Evolutionary conservation across 2,888 invertebrate genomes (phyloP).

Genomic region (Plebejus melissa): DNA sequence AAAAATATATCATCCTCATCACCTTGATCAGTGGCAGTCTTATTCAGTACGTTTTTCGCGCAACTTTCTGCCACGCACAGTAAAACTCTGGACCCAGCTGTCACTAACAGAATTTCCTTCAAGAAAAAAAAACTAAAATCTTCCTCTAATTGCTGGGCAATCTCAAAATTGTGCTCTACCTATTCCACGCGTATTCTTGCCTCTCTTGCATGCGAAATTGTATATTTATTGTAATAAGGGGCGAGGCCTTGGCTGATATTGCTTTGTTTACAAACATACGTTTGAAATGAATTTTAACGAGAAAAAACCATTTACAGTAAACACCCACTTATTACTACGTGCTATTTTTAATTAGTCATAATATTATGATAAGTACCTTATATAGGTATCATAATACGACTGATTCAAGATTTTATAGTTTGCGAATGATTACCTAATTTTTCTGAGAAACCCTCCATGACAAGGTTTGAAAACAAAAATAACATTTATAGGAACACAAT

Average conservation of each 20-base stretch:
- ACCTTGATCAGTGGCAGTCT: too few relatives aligned
- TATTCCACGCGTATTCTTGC: background rate
- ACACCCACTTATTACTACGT: background rate
- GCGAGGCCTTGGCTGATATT: conserved; percentile 32
- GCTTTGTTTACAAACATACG: conserved; percentile 20
- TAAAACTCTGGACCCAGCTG: too few relatives aligned
- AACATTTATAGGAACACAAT: background rate
- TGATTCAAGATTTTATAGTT: background rate
- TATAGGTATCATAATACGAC: background rate
- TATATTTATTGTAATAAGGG: conserved; percentile 27
- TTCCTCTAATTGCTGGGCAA: background rate
- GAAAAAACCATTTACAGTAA: background rate
- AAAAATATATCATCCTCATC: too few relatives aligned
- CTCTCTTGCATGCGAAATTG: background rate
- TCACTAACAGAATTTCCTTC: too few relatives aligned
- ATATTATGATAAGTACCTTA: background rate
- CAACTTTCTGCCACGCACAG: too few relatives aligned
- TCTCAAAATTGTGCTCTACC: background rate
- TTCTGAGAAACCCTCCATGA: background rate
- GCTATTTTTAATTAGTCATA: background rate
- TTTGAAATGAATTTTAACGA: background rate
- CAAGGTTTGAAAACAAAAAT: background rate
- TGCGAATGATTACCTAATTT: conserved; percentile 1
- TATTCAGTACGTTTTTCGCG: too few relatives aligned
- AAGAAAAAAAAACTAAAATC: background rate